Base-by-base conservation (phyloP, 2,888 invertebrate genomes). In the Drosophila paranaensis region DNA sequence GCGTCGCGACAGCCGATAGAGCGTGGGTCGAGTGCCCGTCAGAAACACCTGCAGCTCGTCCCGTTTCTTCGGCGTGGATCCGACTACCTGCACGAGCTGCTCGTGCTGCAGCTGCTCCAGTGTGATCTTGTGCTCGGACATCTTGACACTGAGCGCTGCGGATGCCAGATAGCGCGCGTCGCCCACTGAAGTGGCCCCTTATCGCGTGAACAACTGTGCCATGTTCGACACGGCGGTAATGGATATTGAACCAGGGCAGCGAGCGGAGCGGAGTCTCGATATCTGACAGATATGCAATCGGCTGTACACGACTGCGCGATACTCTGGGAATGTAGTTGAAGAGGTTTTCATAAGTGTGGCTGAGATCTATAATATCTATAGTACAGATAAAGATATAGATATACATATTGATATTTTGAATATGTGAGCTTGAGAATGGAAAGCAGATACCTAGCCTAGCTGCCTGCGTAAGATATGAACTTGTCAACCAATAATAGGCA, bases 41-140 rank as follows among this genome's bases (percentile, higher is more conserved):
- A 74, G 20, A 0, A 70, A 39, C 3, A 77, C 35, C 1, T 74
- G 69, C 20, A 75, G 16, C 13, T 76, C 58, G n/a, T 42, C 57
- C 14, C 62, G 68, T 25, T 46, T 55, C 53, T 25, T 71, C 6
- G 37, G 25, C 39, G 42, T 9, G 39, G 25, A 2, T 10, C 33
- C 14, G 14, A 30, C 9, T 40, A 63, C 16, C 0, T 60, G 37
- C 27, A 40, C 33, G 39, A 55, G 25, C 39, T 39, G 30, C 39
- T 55, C 50, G 30, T 35, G 43, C 37, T 64, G 46, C 27, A 51
- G 68, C 27, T 51, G 39, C 37, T 76, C 79, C 39, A 86, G 30
- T 76, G 74, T 65, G 40, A 82, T 68, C 45, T 65, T 75, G 14
- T 71, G 70, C 70, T 65, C 81, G 14, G 60, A 54, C 86, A 82